phyloP scores from a whole-genome alignment of 2,888 invertebrate genomes.

The Melanophora roralis region DNA sequence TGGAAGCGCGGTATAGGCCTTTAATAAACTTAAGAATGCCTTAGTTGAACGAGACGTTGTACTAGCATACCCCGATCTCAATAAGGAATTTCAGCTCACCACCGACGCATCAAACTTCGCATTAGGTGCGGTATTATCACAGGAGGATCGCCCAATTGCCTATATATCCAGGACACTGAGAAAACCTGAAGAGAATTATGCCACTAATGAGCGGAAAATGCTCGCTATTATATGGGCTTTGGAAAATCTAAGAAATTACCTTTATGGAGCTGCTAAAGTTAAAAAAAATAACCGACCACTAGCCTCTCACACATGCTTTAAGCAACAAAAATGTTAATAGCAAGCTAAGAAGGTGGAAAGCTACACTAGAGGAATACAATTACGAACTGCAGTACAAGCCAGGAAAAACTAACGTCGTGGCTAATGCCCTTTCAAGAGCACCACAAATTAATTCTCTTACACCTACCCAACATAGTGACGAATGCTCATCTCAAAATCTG shows the following conservation, averaged over 20 bases:
- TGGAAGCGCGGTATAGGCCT: neutral
- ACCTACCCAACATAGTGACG: neutral
- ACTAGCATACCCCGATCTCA: neutral
- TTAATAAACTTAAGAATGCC: neutral
- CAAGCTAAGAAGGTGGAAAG: constrained; percentile 16
- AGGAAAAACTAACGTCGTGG: constrained; percentile 1
- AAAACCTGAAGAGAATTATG: constrained; percentile 42
- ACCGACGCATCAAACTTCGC: constrained; percentile 19
- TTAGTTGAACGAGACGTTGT: neutral
- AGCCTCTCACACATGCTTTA: neutral
- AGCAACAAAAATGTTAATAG: constrained; percentile 14
- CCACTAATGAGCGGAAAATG: constrained; percentile 41
- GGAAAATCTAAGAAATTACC: constrained; percentile 15
- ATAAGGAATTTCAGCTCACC: constrained; percentile 27
- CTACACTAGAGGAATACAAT: constrained; percentile 6
- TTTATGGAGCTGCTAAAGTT: constrained; percentile 18
- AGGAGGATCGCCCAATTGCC: constrained; percentile 29
- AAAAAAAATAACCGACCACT: neutral
- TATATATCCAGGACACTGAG: constrained; percentile 41
- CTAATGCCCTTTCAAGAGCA: constrained; percentile 2
- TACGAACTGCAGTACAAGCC: constrained; percentile 19
- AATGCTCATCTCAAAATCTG: neutral
- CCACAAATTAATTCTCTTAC: constrained; percentile 2
- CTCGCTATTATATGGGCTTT: constrained; percentile 14
- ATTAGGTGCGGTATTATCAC: constrained; percentile 1